These are phyloP conservation scores for Amphipoea lucens DNA, from an alignment of 2,888 invertebrate species.

Conservation along the genomic window DNA sequence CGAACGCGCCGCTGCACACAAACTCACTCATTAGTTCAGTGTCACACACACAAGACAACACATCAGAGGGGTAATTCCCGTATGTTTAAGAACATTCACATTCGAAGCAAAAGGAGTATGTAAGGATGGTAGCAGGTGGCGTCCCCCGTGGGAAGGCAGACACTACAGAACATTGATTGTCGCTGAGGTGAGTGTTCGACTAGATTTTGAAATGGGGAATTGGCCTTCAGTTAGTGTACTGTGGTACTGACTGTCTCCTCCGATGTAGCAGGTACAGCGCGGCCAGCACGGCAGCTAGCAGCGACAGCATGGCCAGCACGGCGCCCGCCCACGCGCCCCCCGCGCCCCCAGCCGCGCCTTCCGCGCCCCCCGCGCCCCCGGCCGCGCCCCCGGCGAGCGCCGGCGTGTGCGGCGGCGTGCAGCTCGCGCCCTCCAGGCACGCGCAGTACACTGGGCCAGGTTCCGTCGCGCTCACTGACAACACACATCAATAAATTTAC, in stretches of 20 bases:
- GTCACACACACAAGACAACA: not conserved
- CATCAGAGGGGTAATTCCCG: not conserved
- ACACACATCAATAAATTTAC: not conserved
- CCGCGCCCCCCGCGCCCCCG: conserved; percentile 64
- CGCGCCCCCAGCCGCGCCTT: conserved; percentile 63
- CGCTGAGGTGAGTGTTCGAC: not conserved
- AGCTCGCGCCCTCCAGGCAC: conserved; percentile 80
- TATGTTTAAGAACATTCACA: not conserved
- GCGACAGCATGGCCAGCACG: conserved; percentile 72
- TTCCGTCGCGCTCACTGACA: conserved; percentile 78
- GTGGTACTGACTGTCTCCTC: conserved; percentile 81
- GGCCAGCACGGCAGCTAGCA: conserved; percentile 74
- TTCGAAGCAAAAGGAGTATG: not conserved
- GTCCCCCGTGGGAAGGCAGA: not conserved
- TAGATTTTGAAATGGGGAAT: not conserved
- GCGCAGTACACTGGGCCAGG: conserved; percentile 79
- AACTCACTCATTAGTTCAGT: not conserved
- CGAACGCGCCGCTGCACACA: conserved; percentile 91
- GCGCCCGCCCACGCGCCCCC: conserved; percentile 77
- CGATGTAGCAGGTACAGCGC: conserved; percentile 77
- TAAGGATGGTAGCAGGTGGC: not conserved
- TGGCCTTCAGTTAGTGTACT: not conserved
- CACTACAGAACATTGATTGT: not conserved
- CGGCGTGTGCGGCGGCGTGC: conserved; percentile 67
- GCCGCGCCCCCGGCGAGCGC: conserved; percentile 45